Evolutionary conservation across 2,888 invertebrate species (phyloP), one percentile per base, ranked within the genome.

Genomic region (Baronia brevicornis): DNA sequence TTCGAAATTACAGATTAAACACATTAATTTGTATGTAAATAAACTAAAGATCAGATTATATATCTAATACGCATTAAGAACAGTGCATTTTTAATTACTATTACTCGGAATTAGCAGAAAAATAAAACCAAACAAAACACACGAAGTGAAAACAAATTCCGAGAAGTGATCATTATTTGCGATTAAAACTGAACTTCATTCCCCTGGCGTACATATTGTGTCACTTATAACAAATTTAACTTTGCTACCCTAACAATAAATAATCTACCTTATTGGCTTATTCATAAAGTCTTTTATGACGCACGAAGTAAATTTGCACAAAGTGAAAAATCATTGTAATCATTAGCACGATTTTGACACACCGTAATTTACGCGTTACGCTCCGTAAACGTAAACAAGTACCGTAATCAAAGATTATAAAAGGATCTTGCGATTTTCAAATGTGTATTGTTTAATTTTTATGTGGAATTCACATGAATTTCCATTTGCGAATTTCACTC

Each of bases 311-410:
- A 22, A 3, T n/a, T 20, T 40, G 33, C 33, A 38, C 29, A 28
- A 36, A 27, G 36, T 25, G 25, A 27, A 40, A 46, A 61, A 59
- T 63, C 54, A 58, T 60, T 50, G 64, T 56, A 60, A 63, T 64
- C 60, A 69, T 70, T 70, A 66, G 59, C 54, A 46, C 41, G 51
- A 60, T 73, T 72, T 67, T 70, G 69, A 69, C 65, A 63, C 49
- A n/a, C 54, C 43, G 53, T 53, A 58, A 61, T 60, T 60, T 55
- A 54, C 51, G 46, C 57, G 70, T 70, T 59, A 67, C 66, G 73
- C 60, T 61, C 49, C 41, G 49, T 50, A 56, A 50, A 43, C 52
- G 46, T 54, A 55, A 61, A 70, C 70, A 65, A 71, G 46, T 43
- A 44, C 41, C 34, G 53, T 56, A 71, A 74, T 74, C 64, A 65